Evolutionary conservation across 2,888 invertebrate genomes (phyloP).

Genomic region (Lumbricus terrestris): DNA sequence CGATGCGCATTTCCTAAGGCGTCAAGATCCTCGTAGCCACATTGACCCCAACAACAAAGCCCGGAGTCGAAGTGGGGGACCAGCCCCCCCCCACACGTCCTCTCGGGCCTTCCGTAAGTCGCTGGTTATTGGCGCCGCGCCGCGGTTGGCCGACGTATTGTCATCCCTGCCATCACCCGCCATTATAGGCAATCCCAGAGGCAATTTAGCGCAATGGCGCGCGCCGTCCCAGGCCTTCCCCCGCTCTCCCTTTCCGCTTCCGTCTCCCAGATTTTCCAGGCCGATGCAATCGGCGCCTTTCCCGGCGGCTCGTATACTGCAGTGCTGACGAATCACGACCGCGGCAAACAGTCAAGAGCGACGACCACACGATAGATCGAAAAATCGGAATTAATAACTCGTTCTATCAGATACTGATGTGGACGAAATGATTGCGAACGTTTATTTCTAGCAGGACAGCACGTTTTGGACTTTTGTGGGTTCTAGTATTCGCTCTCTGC

Average conservation of each 20-base stretch:
- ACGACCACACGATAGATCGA: neutral
- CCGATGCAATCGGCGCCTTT: neutral
- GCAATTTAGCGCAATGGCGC: neutral
- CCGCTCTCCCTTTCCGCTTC: neutral
- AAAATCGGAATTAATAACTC: neutral
- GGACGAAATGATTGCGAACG: too few species aligned
- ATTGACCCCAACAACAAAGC: neutral
- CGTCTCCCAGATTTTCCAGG: neutral
- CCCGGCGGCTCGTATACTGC: neutral
- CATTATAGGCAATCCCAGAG: slow-evolving; percentile 10
- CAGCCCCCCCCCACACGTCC: neutral
- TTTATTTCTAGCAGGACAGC: too few species aligned
- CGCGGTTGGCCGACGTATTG: neutral
- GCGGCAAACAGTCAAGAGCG: neutral
- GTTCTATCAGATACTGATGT: too few species aligned
- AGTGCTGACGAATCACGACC: neutral
- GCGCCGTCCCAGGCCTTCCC: neutral
- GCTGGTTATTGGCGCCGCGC: neutral
- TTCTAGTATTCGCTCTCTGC: too few species aligned
- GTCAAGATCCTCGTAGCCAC: neutral
- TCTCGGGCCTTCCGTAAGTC: neutral
- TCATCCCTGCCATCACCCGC: slow-evolving; percentile 13
- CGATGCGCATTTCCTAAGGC: neutral
- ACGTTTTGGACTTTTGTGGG: too few species aligned
- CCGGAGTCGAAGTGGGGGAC: neutral